Conservation (phyloP, 2,797 vertebrate genomes). For the Orestias chungarensis region DNA sequence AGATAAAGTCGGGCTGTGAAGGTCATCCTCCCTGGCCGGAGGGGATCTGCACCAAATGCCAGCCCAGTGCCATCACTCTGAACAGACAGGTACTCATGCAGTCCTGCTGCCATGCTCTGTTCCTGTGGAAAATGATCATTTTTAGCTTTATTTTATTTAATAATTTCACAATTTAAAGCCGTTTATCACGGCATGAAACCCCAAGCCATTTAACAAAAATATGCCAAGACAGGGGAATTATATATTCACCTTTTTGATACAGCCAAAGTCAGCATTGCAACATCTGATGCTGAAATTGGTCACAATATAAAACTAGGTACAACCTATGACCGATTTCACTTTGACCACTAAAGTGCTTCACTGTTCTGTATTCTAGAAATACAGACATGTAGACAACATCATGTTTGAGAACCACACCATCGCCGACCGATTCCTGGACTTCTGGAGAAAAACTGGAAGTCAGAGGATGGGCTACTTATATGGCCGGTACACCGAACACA, state of each 20-base stretch:
- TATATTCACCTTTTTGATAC: too few species aligned
- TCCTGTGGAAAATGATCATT: background rate
- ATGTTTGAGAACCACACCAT: conserved; percentile 99
- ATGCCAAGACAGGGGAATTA: background rate
- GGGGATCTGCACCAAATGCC: conserved; percentile 98
- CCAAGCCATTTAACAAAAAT: background rate
- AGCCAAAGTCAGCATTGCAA: too few species aligned
- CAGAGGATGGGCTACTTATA: conserved; percentile 95
- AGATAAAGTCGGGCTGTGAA: conserved; percentile 98
- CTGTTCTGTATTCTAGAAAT: conserved; percentile 83
- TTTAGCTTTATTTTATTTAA: background rate
- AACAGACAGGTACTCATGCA: conserved; percentile 89
- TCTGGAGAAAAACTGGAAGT: conserved; percentile 97
- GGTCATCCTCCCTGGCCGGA: conserved; percentile 98
- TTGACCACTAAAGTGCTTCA: too few species aligned
- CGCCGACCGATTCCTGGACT: conserved; percentile 97
- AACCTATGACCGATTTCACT: background rate
- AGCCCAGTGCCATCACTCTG: conserved; percentile 97
- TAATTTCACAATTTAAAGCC: background rate
- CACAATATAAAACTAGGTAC: background rate
- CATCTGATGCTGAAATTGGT: too few species aligned
- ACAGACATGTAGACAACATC: conserved; percentile 98
- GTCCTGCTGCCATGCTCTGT: background rate
- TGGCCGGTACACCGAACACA: conserved; percentile 95
- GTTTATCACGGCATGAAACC: background rate